Base-by-base conservation (phyloP, 2,888 invertebrate species). In the Caenorhabditis sp. region DNA sequence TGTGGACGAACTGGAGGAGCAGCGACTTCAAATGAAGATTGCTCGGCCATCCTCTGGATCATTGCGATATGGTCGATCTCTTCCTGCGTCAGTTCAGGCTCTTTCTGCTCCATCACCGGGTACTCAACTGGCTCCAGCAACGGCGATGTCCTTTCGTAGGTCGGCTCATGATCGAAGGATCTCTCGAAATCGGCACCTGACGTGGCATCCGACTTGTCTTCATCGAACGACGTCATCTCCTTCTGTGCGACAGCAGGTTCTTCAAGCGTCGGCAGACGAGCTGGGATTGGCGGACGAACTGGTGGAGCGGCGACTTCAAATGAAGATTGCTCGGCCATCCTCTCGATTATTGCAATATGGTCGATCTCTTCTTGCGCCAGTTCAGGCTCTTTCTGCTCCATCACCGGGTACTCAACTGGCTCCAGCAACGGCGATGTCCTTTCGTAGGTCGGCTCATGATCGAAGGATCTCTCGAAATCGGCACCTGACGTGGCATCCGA, bases 41-140 rank as follows among this genome's bases (percentile, higher is more conserved):
- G 50, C 17, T 63, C 53, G 6, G 62, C 68, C 22, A 68, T 13
- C 13, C 46, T 52, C 39, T 59, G 20, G 24, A 78, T 78, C 45
- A 41, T 78, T 2, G 72, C 70, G 17, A 78, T 78, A 46, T 78
- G 78, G n/a, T 61, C 71, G 22, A 62, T 41, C 24, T 71, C 71
- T 53, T 71, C 62, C n/a, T 71, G 22, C 9, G 71, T 62, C 61
- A 71, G 24, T 35, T 46, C 41, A 2, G 59, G 45, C 22, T 59
- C 32, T 26, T 58, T 32, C 30, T 13, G 11, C 8, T 58, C 20
- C 26, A 9, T 1, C 9, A 32, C 22, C 7, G 52, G 41, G 7
- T 53, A 41, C 17, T 53, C 53, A 6, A 53, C 53, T 32, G 53
- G 32, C 32, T 63, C 61, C 13, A 50, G 39, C 11, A 50, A 27